Evolutionary conservation across 2,797 vertebrate species (phyloP), one percentile per base, ranked within the genome.

Genomic region (Danio tinwini): DNA sequence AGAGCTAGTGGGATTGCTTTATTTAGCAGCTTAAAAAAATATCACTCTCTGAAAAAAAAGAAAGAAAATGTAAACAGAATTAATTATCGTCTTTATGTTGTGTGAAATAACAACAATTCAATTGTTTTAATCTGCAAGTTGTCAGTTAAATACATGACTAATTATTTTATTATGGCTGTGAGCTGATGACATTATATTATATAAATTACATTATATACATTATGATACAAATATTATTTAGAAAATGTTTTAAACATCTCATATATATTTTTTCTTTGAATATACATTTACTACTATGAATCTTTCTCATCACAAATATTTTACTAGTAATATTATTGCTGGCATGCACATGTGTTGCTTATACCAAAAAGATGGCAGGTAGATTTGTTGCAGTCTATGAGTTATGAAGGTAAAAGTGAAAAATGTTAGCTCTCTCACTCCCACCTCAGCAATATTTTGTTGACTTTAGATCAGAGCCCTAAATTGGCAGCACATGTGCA

Each of bases 401-500:
- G 42, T 73, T 73, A 73, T 73, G 53, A 58, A 44, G 53, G 70
- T 44, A 53, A 29, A 56, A 16, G 70, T 73, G 70, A 73, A 58
- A 73, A 59, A 73, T 59, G 17, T 58, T 45, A 44, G 39, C 53
- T 17, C 13, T 5, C 17, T 14, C 53, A 58, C 40, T 45, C 13
- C 39, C 58, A 19, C 13, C 70, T 58, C 70, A 58, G 19, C 0
- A 1, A 29, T 29, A 58, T 58, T 44, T 58, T 73, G 70, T 73
- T 73, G 70, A 73, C 40, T 73, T 73, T 29, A 76, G 14, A 17
- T 55, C 16, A 68, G 9, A 65, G 40, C 10, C 6, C 61, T 55
- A 76, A 55, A 76, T 76, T 76, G 74, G 65, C 74, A 65, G 61
- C 74, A 76, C 49, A 76, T 65, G 74, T 65, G 37, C 29, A 53